Base-by-base conservation (phyloP, 2,797 vertebrate genomes). In the Pyrocephalus nanus region DNA sequence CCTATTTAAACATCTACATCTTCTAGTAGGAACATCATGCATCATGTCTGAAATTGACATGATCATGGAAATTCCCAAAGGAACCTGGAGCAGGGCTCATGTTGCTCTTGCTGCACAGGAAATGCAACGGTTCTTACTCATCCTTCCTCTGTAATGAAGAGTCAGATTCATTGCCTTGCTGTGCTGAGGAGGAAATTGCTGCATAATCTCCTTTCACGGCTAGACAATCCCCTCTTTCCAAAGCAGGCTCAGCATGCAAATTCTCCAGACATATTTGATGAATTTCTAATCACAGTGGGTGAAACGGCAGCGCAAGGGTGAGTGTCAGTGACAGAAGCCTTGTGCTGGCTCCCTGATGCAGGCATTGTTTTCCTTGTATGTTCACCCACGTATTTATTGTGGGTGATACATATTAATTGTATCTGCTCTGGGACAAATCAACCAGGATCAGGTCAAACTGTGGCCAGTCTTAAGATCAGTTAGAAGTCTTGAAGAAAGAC, bases 91-190 rank as follows among this genome's bases (percentile, higher is more conserved):
- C 30, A 65, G 0, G 0, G 86, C 57, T 96, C 78, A 69, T 61
- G 48, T 94, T 95, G 55, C 91, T 78, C 60, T 92, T 3, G 8
- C 50, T 71, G 73, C 73, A 89, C 93, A 95, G 96, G 94, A 95
- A 95, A 96, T 94, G 72, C 83, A 95, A 70, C 47, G 2, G 1
- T 87, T 95, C 84, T 94, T 92, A 93, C 87, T 95, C 88, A 94
- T 90, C 88, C 83, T 91, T 93, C 92, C 86, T 93, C 55, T 67
- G 11, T 95, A 95, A 96, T 91, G 81, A 96, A 96, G 93, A 94
- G 92, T 92, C 91, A 86, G 84, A 96, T 92, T 94, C 91, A 95
- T 92, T 94, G 95, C 70, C 72, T 83, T 94, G 85, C 78, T 89
- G 75, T 62, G 75, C 90, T 87, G 91, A 64, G 70, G 77, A 96